A percentile compares a stretch with the other conserved stretches of the same genome.
phyloP scores from a whole-genome alignment of 2,797 vertebrate species.

The Pipistrellus pygmaeus region DNA sequence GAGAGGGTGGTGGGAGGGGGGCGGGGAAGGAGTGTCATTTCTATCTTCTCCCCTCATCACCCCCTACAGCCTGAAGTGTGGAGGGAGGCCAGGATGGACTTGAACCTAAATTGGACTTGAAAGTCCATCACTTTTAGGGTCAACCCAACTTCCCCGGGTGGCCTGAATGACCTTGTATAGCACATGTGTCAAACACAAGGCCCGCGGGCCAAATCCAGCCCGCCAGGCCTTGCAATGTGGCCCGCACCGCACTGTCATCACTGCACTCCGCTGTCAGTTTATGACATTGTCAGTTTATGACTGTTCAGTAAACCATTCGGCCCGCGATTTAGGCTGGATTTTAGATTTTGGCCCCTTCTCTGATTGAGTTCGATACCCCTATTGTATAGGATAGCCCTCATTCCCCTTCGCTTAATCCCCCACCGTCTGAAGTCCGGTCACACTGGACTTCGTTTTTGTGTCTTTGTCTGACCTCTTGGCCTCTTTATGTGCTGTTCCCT shows the following conservation, averaged over 20 bases:
- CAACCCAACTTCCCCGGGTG: background rate
- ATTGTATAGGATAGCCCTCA: background rate
- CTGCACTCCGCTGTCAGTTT: no score
- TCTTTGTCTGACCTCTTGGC: background rate
- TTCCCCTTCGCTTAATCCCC: background rate
- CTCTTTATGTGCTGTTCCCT: background rate
- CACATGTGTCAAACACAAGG: no score
- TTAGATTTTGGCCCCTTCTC: no score
- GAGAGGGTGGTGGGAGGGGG: accelerated
- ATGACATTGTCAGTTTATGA: no score
- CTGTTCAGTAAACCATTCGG: no score
- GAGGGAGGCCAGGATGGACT: background rate
- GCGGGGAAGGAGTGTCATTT: background rate
- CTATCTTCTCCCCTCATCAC: constrained; percentile 18
- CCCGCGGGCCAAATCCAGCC: no score
- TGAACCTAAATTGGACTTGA: background rate
- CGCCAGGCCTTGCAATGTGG: no score
- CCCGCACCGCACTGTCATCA: no score
- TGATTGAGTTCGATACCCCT: no score
- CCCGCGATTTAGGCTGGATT: no score
- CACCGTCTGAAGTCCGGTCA: background rate
- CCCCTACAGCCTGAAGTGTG: background rate
- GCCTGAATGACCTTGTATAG: background rate
- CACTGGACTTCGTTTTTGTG: background rate
- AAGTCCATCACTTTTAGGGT: background rate